Conservation (phyloP, 2,797 vertebrate genomes). For the Buceros bicornis region DNA sequence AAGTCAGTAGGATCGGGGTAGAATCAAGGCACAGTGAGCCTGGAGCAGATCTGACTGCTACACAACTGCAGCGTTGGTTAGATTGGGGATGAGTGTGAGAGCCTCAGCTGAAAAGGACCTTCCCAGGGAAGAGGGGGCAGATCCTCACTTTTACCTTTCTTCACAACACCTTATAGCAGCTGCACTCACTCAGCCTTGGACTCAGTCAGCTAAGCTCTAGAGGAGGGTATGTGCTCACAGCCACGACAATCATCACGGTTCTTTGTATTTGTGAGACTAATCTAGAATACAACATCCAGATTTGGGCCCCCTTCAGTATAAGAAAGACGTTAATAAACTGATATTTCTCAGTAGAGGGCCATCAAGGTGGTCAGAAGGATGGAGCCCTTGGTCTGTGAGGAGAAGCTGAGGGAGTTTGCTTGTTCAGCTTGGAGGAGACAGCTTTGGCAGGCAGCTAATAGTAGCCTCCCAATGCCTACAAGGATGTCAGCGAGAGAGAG, state of each 20-base stretch:
- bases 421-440: neutral
- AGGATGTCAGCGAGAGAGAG: neutral
- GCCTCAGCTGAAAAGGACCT: neutral
- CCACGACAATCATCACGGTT: neutral
- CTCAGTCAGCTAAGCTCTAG: neutral
- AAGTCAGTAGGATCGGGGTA: neutral
- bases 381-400: neutral
- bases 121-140: neutral
- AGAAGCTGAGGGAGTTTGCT: neutral
- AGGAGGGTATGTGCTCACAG: neutral
- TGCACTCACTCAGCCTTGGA: neutral
- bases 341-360: neutral
- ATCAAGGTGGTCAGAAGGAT: neutral
- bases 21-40: neutral
- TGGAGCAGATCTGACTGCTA: neutral
- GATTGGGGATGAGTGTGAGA: neutral
- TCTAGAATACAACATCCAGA: neutral
- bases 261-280: neutral
- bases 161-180: neutral
- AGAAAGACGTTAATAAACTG: neutral
- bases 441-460: no score
- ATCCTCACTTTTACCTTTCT: neutral
- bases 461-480: neutral
- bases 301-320: neutral
- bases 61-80: neutral